Percentiles rank a stretch among this genome's conserved stretches.
phyloP scores from a whole-genome alignment of 2,888 invertebrate genomes.

The Dascillus cervinus region DNA sequence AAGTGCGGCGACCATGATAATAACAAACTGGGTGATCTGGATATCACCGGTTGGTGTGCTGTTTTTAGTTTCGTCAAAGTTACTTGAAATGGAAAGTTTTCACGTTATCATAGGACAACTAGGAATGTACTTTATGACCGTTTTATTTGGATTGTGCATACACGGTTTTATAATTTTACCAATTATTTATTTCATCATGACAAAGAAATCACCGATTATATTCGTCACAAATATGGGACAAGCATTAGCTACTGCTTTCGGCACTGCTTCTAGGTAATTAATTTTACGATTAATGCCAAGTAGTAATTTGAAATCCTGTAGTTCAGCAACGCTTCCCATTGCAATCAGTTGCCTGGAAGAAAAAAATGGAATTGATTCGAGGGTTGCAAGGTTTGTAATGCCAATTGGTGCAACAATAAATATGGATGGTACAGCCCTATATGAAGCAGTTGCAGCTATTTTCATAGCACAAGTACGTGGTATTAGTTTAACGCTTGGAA shows the following conservation, averaged over 20 bases:
- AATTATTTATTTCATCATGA: constrained; percentile 54
- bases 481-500: constrained; percentile 54
- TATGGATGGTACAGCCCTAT: constrained; percentile 76
- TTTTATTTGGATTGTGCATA: constrained; percentile 56
- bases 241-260: constrained; percentile 66
- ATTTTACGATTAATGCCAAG: background rate
- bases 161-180: constrained; percentile 66
- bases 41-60: constrained; percentile 56
- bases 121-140: constrained; percentile 65
- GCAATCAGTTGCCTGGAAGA: constrained; percentile 61
- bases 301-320: constrained; percentile 19
- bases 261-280: constrained; percentile 62
- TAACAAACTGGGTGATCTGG: constrained; percentile 43
- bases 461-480: constrained; percentile 72
- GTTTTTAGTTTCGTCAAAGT: constrained; percentile 57
- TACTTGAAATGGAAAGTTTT: constrained; percentile 58
- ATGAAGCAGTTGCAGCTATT: constrained; percentile 77
- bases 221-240: constrained; percentile 53
- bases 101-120: constrained; percentile 55
- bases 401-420: constrained; percentile 78
- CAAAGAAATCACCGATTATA: constrained; percentile 53
- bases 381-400: constrained; percentile 69
- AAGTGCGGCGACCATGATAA: constrained; percentile 37
- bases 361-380: constrained; percentile 46
- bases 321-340: constrained; percentile 66